Conservation (phyloP, 1,140 invertebrate genomes). For the Drosophila tani region DNA sequence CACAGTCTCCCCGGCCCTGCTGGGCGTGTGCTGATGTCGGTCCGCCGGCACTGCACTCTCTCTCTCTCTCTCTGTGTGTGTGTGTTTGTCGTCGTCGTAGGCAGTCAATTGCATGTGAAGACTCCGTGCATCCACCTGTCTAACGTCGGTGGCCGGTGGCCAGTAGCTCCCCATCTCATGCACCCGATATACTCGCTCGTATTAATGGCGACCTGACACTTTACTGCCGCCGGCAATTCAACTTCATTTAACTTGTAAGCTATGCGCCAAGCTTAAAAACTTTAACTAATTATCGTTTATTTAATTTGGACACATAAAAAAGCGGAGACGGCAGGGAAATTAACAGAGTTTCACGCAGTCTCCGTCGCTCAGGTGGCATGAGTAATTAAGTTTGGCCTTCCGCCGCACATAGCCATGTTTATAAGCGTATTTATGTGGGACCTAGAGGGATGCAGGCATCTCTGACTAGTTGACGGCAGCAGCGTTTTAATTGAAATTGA, state of each 20-base stretch:
- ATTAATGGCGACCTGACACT: conserved; percentile 42
- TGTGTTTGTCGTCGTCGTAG: conserved; percentile 29
- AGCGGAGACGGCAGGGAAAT: conserved; percentile 22
- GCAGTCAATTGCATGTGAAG: conserved; percentile 57
- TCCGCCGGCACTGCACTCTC: not conserved
- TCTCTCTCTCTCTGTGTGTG: not conserved
- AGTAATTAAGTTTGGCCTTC: conserved; percentile 72
- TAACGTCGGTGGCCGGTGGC: conserved; percentile 18
- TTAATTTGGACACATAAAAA: conserved; percentile 59
- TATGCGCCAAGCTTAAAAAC: conserved; percentile 68
- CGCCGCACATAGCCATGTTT: conserved; percentile 11
- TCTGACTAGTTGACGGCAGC: conserved; percentile 54
- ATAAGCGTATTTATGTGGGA: conserved; percentile 12
- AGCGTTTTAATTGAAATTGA: conserved; percentile 81
- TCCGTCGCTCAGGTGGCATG: conserved; percentile 68
- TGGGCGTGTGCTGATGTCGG: conserved; percentile 13
- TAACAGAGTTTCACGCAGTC: conserved; percentile 49
- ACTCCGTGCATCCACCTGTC: conserved; percentile 31
- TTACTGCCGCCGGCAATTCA: conserved; percentile 54
- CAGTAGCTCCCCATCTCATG: not conserved
- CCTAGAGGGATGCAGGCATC: conserved; percentile 5
- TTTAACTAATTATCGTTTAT: conserved; percentile 79
- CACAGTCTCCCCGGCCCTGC: conserved; percentile 45
- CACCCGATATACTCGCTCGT: conserved; percentile 1
- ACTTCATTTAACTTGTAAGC: conserved; percentile 73